Evolutionary conservation across 2,888 invertebrate genomes (phyloP), one percentile per base, ranked within the genome.

Genomic region (Linyphia triangularis): DNA sequence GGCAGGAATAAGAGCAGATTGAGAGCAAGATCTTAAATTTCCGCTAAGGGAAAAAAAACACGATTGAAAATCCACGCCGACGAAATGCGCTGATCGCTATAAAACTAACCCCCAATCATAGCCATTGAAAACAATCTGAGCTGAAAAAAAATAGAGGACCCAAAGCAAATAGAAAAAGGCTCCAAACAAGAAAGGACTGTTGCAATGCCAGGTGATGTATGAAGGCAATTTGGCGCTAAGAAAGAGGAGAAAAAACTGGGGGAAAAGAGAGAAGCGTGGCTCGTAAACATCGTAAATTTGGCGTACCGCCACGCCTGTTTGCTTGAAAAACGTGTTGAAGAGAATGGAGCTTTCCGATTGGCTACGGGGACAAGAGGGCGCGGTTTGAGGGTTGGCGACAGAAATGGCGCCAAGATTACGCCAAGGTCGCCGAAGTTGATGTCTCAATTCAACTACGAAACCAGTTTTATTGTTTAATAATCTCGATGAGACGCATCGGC

Each of bases 261-360:
- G 19, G 16, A 51, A 70, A 73, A 67, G 26, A 7, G 19, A 43
- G 59, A 70, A 79, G 65, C 57, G 63, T 51, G 57, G 57, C 75
- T 78, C 79, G 51, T 70, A 79, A 86, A 86, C 79, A 86, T 77
- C 79, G 85, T 79, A 85, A 85, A 84, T 84, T 65, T 69, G 77
- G 65, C 73, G 85, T 79, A 33, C 78, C 63, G 72, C 85, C 85
- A 86, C 85, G 85, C 85, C 85, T 86, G 85, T 86, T 86, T 79
- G 73, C 63, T 77, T 19, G 79, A 86, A 79, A 72, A 73, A 79
- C 61, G 85, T 70, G 51, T 28, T 5, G 69, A 28, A 51, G 70
- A 19, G 43, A 33, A n/a, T 61, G 24, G 16, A 19, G 33, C 33
- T 10, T 33, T 26, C 57, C 22, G 65, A 86, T 86, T 86, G 85